These are phyloP conservation scores for Haliclona indistincta DNA, from an alignment of 37 sponge, comb jelly and placozoan species.

Conservation along the genomic window DNA sequence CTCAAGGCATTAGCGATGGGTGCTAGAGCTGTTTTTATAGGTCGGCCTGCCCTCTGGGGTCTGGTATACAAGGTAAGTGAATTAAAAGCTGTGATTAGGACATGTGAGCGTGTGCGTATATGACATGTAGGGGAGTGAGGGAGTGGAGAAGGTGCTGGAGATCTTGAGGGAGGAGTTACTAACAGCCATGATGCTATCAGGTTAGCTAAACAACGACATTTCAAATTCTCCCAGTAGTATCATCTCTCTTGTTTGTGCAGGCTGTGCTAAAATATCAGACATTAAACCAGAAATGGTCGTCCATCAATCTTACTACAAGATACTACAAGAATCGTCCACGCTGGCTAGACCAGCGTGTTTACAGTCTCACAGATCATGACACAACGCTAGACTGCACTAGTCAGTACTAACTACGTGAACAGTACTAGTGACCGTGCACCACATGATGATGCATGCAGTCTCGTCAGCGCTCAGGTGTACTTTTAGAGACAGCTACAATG, in stretches of 20 bases:
- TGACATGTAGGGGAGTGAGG: constrained; percentile 53
- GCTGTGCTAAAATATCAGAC: constrained; percentile 42
- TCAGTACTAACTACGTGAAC: too few species aligned
- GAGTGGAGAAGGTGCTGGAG: constrained; percentile 71
- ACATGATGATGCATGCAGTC: too few species aligned
- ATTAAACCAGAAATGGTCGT: constrained; percentile 55
- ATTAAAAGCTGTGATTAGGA: neutral
- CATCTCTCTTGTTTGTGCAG: too few species aligned
- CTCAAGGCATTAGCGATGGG: constrained; percentile 92
- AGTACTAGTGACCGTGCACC: too few species aligned
- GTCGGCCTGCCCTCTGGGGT: constrained; percentile 91
- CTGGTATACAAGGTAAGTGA: constrained; percentile 67
- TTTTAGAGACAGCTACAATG: too few species aligned
- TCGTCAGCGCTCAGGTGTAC: too few species aligned
- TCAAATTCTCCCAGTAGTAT: too few species aligned
- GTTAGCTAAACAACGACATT: too few species aligned
- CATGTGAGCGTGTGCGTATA: neutral
- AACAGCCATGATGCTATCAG: constrained; percentile 79
- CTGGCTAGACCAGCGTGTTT: too few species aligned
- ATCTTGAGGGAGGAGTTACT: constrained; percentile 77
- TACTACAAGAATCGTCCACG: too few species aligned
- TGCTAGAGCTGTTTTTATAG: constrained; percentile 87
- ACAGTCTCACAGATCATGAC: too few species aligned
- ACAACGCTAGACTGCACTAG: too few species aligned
- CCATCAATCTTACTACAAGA: constrained; percentile 55